phyloP scores from a whole-genome alignment of 2,797 vertebrate species.

The Moxostoma hubbsi region DNA sequence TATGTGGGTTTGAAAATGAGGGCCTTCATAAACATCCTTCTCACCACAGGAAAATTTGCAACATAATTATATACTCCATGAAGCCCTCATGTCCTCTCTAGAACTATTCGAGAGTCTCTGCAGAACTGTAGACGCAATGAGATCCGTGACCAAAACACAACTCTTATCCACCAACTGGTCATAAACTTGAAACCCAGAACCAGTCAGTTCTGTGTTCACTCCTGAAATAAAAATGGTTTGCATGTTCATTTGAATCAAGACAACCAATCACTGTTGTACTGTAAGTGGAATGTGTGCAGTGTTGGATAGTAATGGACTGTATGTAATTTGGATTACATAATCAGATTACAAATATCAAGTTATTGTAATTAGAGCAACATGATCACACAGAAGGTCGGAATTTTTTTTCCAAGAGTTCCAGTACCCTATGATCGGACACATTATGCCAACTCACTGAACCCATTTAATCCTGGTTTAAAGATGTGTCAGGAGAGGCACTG shows the following conservation, averaged over 20 bases:
- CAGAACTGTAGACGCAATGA: slow-evolving; percentile 68
- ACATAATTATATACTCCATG: slow-evolving; percentile 77
- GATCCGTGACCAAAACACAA: slow-evolving; percentile 76
- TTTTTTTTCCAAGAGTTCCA: too few relatives aligned
- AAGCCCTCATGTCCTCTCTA: slow-evolving; percentile 73
- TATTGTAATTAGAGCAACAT: too few relatives aligned
- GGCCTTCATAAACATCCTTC: slow-evolving; percentile 74
- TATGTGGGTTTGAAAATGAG: slow-evolving; percentile 79
- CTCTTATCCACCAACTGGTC: slow-evolving; percentile 77
- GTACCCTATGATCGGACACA: too few relatives aligned
- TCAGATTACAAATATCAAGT: too few relatives aligned
- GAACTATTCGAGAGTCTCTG: slow-evolving; percentile 69
- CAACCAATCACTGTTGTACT: too few relatives aligned
- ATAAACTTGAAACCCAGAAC: slow-evolving; percentile 69
- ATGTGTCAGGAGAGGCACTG: too few relatives aligned
- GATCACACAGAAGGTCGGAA: too few relatives aligned
- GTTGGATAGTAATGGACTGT: too few relatives aligned
- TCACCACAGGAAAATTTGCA: slow-evolving; percentile 77
- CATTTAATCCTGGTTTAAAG: too few relatives aligned
- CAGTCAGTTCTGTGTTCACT: slow-evolving; percentile 21
- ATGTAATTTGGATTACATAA: too few relatives aligned
- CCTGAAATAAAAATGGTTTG: slow-evolving; percentile 27
- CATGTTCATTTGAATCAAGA: slow-evolving; percentile 14
- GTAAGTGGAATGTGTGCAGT: too few relatives aligned
- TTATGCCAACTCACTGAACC: too few relatives aligned